Evolutionary conservation across 2,797 vertebrate species (phyloP).

Genomic region (Remorina albescens): DNA sequence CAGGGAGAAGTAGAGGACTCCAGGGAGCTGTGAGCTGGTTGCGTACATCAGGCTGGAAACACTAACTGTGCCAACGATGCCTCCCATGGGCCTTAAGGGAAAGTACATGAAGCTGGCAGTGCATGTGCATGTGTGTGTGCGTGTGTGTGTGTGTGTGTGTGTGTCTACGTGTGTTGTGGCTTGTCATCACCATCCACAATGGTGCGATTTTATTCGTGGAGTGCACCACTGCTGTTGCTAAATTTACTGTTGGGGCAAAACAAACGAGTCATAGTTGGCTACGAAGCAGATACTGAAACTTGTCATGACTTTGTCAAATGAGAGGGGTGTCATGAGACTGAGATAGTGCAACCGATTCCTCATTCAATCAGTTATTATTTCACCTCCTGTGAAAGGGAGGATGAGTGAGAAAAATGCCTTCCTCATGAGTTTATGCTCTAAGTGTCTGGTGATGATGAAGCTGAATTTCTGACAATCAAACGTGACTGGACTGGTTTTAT

Average conservation of each 20-base stretch:
- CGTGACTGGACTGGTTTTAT: too few species aligned
- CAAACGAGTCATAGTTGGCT: constrained; percentile 9
- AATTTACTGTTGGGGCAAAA: constrained; percentile 9
- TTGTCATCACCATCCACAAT: constrained; percentile 24
- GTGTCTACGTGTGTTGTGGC: not conserved
- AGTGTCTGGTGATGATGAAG: too few species aligned
- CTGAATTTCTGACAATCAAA: not conserved
- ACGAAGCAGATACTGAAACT: not conserved
- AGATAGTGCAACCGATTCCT: not conserved
- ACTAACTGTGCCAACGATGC: constrained; percentile 42
- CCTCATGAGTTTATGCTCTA: too few species aligned
- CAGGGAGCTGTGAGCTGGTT: constrained; percentile 18
- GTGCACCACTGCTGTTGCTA: not conserved
- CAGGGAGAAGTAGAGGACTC: constrained; percentile 9
- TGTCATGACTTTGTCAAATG: not conserved
- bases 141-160: constrained; percentile 12
- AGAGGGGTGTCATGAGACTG: not conserved
- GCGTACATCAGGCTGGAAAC: constrained; percentile 51
- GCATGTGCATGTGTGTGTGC: constrained; percentile 16
- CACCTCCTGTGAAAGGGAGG: not conserved
- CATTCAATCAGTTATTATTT: not conserved
- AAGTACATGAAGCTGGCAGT: constrained; percentile 43
- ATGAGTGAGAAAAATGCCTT: too few species aligned
- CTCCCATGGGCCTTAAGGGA: constrained; percentile 32
- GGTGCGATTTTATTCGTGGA: constrained; percentile 10